A percentile compares a stretch with the other conserved stretches of the same genome.
These are phyloP conservation scores for Tinamus guttatus DNA, from an alignment of 2,113 vertebrate genomes.

Conservation along the genomic window DNA sequence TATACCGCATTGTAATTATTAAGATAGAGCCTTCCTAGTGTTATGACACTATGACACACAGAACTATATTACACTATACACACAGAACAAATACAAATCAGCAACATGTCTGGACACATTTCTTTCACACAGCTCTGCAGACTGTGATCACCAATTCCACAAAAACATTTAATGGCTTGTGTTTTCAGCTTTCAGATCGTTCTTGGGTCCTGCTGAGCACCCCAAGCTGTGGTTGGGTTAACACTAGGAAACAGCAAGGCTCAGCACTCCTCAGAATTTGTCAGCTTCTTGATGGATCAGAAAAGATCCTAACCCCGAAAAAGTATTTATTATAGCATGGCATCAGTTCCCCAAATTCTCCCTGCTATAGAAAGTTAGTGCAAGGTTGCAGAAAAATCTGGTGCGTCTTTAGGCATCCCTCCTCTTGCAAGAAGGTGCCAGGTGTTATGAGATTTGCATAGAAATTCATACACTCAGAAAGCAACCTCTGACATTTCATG, in stretches of 20 bases:
- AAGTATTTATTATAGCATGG: background rate
- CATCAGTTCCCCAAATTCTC: background rate
- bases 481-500: background rate
- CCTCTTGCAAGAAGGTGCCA: background rate
- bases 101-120: background rate
- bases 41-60: background rate
- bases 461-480: background rate
- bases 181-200: background rate
- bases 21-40: background rate
- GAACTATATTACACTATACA: no score
- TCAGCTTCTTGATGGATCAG: background rate
- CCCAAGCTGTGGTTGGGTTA: background rate
- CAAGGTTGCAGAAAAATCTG: background rate
- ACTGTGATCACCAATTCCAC: background rate
- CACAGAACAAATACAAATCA: background rate
- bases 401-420: background rate
- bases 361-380: background rate
- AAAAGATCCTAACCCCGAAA: background rate
- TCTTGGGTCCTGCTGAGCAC: background rate
- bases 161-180: background rate
- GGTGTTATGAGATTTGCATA: background rate
- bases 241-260: background rate
- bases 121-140: background rate
- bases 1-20: background rate
- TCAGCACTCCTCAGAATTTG: rapidly evolving